Conservation (phyloP, 2,888 invertebrate genomes). For the Herminia tarsipennalis region DNA sequence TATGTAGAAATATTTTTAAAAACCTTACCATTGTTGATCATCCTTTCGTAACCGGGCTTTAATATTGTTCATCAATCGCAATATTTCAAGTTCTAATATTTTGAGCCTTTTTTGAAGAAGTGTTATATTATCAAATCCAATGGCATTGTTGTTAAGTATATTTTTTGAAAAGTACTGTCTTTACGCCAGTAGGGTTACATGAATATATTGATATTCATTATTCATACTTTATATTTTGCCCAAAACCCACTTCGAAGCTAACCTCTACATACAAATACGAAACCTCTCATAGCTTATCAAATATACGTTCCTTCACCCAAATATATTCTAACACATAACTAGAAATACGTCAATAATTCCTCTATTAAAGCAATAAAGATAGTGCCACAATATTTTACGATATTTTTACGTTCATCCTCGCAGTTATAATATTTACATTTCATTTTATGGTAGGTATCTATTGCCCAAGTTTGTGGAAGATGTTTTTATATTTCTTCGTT, state of each 20-base stretch:
- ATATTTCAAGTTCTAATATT: too few relatives aligned
- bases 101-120: too few relatives aligned
- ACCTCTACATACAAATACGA: neutral
- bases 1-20: too few relatives aligned
- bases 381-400: conserved; percentile 58
- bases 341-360: conserved; percentile 49
- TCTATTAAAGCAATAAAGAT: conserved; percentile 60
- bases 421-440: conserved; percentile 63
- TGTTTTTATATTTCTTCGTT: conserved; percentile 35
- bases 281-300: neutral
- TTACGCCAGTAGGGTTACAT: too few relatives aligned
- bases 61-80: too few relatives aligned
- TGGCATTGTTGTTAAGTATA: too few relatives aligned
- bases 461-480: conserved; percentile 28
- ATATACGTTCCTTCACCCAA: conserved; percentile 4
- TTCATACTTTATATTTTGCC: neutral
- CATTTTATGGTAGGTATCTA: conserved; percentile 56
- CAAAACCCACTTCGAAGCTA: neutral
- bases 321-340: conserved; percentile 25
- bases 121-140: too few relatives aligned
- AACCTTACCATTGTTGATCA: too few relatives aligned
- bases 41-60: too few relatives aligned
- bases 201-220: too few relatives aligned
- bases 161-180: too few relatives aligned
- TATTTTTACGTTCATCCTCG: conserved; percentile 57